A percentile compares a stretch with the other conserved stretches of the same genome.
Conservation (phyloP, 2,797 vertebrate species). For the Lerista edwardsae region DNA sequence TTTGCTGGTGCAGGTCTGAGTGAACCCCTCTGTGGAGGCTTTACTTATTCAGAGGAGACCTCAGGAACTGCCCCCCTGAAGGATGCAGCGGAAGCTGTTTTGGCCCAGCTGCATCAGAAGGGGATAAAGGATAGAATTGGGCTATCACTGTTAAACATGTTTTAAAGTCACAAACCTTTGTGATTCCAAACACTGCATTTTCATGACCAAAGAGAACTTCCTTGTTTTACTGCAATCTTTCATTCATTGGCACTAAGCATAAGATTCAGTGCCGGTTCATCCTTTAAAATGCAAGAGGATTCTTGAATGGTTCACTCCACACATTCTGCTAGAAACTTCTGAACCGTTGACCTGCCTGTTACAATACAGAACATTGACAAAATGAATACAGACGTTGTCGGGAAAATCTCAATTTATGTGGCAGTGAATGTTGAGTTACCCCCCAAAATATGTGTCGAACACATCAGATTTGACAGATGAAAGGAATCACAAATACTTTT, state of each 20-base stretch:
- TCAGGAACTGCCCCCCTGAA: too few relatives aligned
- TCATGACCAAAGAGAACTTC: neutral
- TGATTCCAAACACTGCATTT: neutral
- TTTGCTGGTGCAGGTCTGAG: too few relatives aligned
- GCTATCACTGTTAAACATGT: too few relatives aligned
- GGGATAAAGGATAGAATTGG: too few relatives aligned
- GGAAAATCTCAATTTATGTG: slow-evolving; percentile 60
- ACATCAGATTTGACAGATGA: slow-evolving; percentile 49
- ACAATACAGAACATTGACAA: slow-evolving; percentile 28
- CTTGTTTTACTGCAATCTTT: neutral
- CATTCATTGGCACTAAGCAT: neutral
- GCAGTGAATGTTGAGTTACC: slow-evolving; percentile 50
- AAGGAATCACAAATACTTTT: slow-evolving; percentile 35
- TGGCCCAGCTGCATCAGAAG: too few relatives aligned
- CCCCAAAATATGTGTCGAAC: slow-evolving; percentile 42
- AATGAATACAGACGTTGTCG: slow-evolving; percentile 39
- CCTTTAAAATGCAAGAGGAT: neutral
- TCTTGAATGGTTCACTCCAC: neutral
- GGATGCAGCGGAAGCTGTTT: too few relatives aligned
- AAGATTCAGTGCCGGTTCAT: neutral
- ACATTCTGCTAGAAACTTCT: slow-evolving; percentile 51
- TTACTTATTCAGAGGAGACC: too few relatives aligned
- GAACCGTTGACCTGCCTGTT: slow-evolving; percentile 50
- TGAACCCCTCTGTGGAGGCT: too few relatives aligned
- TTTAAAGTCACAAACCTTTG: neutral